Conservation (phyloP, 2,797 vertebrate genomes). For the Leptodactylus fallax region DNA sequence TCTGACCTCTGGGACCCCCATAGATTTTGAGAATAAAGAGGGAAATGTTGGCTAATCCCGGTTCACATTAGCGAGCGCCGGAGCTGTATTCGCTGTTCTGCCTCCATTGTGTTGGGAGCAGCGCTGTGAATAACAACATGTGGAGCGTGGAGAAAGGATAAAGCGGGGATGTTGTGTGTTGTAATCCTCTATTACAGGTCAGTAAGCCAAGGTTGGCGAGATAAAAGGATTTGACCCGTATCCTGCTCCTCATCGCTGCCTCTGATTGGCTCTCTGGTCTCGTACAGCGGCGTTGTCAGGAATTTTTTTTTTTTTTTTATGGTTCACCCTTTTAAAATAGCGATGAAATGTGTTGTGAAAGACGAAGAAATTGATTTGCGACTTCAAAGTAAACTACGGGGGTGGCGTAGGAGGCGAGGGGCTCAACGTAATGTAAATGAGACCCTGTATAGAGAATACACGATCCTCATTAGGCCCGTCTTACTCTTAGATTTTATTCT, state of each 20-base stretch:
- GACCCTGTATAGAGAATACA: neutral
- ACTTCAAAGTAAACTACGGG: slow-evolving; percentile 45
- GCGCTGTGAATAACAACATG: neutral
- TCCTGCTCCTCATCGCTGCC: neutral
- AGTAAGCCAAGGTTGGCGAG: slow-evolving; percentile 48
- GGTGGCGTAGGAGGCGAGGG: neutral
- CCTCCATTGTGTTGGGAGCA: neutral
- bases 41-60: too few species aligned
- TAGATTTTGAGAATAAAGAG: too few species aligned
- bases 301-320: too few species aligned
- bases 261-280: slow-evolving; percentile 33
- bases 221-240: slow-evolving; percentile 55
- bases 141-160: slow-evolving; percentile 25
- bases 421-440: slow-evolving; percentile 18
- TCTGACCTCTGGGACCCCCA: too few species aligned
- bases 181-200: slow-evolving; percentile 62
- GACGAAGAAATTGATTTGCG: slow-evolving; percentile 38
- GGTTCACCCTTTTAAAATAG: neutral
- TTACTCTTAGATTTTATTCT: neutral
- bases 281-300: neutral
- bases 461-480: neutral
- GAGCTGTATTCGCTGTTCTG: neutral
- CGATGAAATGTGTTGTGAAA: slow-evolving; percentile 27
- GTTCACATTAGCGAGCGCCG: neutral
- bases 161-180: neutral